Evolutionary conservation across 2,113 vertebrate species (phyloP).

Genomic region (Anolis sagrei): DNA sequence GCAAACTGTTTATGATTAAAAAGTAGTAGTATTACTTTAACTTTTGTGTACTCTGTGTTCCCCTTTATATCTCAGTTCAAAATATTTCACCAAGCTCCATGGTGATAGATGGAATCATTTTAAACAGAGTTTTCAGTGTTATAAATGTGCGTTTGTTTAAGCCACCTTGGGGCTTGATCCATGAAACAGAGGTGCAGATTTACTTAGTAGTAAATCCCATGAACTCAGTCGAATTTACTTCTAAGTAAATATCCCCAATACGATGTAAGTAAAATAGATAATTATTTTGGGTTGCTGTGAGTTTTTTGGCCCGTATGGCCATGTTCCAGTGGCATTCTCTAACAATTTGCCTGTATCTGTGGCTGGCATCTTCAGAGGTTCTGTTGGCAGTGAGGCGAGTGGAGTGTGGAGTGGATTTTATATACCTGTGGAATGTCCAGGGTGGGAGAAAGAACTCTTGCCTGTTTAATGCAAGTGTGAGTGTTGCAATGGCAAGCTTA

Average conservation of each 20-base stretch:
- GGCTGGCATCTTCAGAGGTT: too few relatives aligned
- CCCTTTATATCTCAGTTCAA: conserved; percentile 19
- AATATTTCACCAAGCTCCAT: conserved; percentile 19
- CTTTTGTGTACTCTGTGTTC: neutral
- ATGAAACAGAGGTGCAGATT: neutral
- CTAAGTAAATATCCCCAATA: neutral
- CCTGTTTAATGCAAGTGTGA: too few relatives aligned
- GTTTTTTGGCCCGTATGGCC: too few relatives aligned
- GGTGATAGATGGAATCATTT: conserved; percentile 20
- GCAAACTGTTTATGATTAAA: neutral
- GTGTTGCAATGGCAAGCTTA: too few relatives aligned
- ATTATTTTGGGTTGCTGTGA: neutral
- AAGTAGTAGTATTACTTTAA: neutral
- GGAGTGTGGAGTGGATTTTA: too few relatives aligned
- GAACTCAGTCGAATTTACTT: neutral
- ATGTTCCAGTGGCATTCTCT: too few relatives aligned
- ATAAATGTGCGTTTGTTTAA: neutral
- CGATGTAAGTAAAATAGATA: neutral
- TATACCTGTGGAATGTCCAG: too few relatives aligned
- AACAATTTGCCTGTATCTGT: neutral
- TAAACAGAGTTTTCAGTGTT: neutral
- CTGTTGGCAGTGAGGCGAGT: too few relatives aligned
- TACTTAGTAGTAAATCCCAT: neutral
- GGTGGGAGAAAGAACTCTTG: too few relatives aligned
- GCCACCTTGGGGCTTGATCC: neutral